Conservation (phyloP, 2,888 invertebrate species). For the Heliconius ismenius region DNA sequence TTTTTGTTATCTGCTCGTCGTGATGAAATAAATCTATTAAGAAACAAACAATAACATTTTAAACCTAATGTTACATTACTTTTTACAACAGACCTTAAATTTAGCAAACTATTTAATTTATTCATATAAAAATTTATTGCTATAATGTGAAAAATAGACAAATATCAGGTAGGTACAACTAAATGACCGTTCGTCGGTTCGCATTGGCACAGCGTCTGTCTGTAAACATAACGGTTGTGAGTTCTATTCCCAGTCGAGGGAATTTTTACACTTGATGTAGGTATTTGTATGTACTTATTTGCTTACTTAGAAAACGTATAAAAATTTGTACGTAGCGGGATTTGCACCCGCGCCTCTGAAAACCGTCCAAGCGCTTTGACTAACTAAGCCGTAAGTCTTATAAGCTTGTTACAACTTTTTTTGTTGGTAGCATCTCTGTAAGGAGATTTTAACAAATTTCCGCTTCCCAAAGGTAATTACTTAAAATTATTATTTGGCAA, state of each 20-base stretch:
- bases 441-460: no score
- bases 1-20: background rate
- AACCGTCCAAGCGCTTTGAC: no score
- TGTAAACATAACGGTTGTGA: background rate
- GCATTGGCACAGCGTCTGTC: background rate
- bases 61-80: background rate
- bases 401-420: no score
- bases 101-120: background rate
- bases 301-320: no score
- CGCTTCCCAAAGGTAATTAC: no score
- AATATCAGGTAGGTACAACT: background rate
- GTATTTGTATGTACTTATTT: no score
- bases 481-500: no score
- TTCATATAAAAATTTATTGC: background rate
- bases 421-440: no score
- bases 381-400: no score
- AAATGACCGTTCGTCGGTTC: background rate
- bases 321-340: no score
- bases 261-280: no score
- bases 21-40: background rate
- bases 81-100: constrained; percentile 12
- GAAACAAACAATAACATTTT: constrained; percentile 12
- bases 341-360: no score
- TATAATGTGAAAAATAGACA: background rate
- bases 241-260: background rate